These are phyloP conservation scores for Dolichopus griseipennis DNA, from an alignment of 2,888 invertebrate species.

Conservation along the genomic window DNA sequence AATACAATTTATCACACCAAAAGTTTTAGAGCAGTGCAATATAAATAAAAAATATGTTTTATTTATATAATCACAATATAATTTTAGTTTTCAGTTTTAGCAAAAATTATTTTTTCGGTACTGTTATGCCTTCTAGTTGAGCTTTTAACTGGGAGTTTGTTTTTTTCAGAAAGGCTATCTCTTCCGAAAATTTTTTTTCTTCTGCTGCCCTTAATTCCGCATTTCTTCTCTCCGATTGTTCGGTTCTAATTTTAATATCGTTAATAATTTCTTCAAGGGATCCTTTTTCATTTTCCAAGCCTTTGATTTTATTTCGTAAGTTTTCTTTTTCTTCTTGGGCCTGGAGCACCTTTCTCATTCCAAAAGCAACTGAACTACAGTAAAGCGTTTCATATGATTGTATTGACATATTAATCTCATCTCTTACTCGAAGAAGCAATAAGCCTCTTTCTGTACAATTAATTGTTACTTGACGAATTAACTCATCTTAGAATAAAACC, in stretches of 20 bases:
- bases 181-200: slow-evolving; percentile 86
- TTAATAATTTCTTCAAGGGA: slow-evolving; percentile 44
- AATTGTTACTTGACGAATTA: slow-evolving; percentile 91
- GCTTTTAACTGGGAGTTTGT: slow-evolving; percentile 91
- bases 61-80: too few relatives aligned
- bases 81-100: neutral
- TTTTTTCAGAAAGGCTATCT: slow-evolving; percentile 83
- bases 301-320: slow-evolving; percentile 63
- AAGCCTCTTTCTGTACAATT: slow-evolving; percentile 95
- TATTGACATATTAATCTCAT: slow-evolving; percentile 94
- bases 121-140: slow-evolving; percentile 89
- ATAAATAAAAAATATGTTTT: too few relatives aligned
- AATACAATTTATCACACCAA: too few relatives aligned
- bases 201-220: slow-evolving; percentile 79
- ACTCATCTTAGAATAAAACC: slow-evolving; percentile 53
- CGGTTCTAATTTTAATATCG: slow-evolving; percentile 62
- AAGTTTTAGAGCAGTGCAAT: too few relatives aligned
- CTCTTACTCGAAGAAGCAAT: slow-evolving; percentile 81
- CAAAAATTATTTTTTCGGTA: slow-evolving; percentile 70
- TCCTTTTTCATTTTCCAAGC: slow-evolving; percentile 49
- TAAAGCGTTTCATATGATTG: slow-evolving; percentile 94
- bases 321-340: slow-evolving; percentile 65
- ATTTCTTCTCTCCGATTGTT: slow-evolving; percentile 72
- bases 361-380: slow-evolving; percentile 95
- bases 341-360: slow-evolving; percentile 94